Conservation (phyloP, 2,797 vertebrate species). For the Erethizon dorsatum region DNA sequence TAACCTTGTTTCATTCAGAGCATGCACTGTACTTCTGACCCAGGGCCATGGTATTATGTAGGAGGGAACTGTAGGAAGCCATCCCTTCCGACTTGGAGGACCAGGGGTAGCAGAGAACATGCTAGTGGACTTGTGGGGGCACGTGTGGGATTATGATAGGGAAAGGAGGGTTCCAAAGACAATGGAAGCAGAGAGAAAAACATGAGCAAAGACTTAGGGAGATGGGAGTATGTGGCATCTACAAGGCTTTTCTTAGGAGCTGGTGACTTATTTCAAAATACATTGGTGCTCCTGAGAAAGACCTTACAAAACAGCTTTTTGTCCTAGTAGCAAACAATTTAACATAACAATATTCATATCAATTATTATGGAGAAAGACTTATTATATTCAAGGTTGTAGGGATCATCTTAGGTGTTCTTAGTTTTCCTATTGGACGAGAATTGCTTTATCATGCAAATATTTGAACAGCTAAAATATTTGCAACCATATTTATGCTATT, state of each 20-base stretch:
- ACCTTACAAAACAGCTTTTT: background rate
- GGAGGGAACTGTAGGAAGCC: background rate
- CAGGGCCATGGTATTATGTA: background rate
- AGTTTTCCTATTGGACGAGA: background rate
- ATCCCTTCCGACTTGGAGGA: background rate
- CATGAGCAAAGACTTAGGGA: background rate
- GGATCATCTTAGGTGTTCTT: background rate
- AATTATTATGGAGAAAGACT: background rate
- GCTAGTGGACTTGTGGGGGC: background rate
- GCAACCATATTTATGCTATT: background rate
- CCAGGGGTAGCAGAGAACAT: background rate
- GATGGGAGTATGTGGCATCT: background rate
- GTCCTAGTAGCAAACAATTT: background rate
- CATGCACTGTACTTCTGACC: background rate
- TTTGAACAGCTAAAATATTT: background rate
- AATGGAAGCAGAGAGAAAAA: background rate
- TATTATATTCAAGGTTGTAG: background rate
- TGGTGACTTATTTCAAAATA: conserved; percentile 37
- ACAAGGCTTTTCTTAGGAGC: background rate
- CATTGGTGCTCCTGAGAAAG: background rate
- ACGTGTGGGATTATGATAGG: background rate
- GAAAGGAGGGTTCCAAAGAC: background rate
- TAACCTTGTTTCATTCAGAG: background rate
- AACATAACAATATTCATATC: background rate
- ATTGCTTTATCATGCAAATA: conserved; percentile 1